Evolutionary conservation across 2,797 vertebrate species (phyloP).

Genomic region (Vespertilio murinus): DNA sequence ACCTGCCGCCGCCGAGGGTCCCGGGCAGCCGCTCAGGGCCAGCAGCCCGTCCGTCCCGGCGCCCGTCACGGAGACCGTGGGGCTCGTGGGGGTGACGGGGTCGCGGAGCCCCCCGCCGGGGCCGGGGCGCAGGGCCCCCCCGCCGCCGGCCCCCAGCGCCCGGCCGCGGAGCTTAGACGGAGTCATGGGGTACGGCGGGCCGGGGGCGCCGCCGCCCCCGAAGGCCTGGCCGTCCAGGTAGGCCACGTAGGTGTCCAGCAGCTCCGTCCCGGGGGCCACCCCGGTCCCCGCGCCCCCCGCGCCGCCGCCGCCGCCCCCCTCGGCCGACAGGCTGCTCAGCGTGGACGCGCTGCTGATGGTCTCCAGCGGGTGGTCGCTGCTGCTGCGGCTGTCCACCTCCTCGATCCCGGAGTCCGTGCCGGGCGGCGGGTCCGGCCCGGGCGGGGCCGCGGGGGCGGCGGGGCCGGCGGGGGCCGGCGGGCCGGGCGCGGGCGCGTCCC

Average conservation of each 20-base stretch:
- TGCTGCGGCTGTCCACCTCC: conserved; percentile 95
- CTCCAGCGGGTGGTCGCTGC: conserved; percentile 94
- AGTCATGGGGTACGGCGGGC: conserved; percentile 84
- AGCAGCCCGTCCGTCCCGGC: conserved; percentile 78
- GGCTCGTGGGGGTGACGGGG: conserved; percentile 82
- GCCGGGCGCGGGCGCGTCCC: conserved; percentile 73
- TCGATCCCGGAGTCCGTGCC: conserved; percentile 93
- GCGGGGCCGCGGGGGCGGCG: conserved; percentile 68
- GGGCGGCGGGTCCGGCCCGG: conserved; percentile 76
- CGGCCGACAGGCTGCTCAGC: conserved; percentile 86
- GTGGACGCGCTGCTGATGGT: conserved; percentile 89
- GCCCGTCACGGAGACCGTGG: conserved; percentile 80
- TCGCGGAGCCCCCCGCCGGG: conserved; percentile 75
- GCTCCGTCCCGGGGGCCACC: conserved; percentile 83
- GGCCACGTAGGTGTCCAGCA: conserved; percentile 94
- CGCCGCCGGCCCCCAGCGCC: conserved; percentile 57
- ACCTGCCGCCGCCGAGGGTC: conserved; percentile 71
- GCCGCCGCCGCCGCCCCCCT: conserved; percentile 76
- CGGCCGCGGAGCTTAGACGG: conserved; percentile 83
- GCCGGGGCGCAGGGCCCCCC: conserved; percentile 83
- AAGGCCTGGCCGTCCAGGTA: conserved; percentile 95
- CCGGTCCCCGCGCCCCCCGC: conserved; percentile 69
- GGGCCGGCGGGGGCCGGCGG: conserved; percentile 56
- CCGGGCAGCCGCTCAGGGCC: conserved; percentile 70
- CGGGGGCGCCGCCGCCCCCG: conserved; percentile 79